Conservation (phyloP, 2,888 invertebrate genomes). For the Heteromurus nitidus region DNA sequence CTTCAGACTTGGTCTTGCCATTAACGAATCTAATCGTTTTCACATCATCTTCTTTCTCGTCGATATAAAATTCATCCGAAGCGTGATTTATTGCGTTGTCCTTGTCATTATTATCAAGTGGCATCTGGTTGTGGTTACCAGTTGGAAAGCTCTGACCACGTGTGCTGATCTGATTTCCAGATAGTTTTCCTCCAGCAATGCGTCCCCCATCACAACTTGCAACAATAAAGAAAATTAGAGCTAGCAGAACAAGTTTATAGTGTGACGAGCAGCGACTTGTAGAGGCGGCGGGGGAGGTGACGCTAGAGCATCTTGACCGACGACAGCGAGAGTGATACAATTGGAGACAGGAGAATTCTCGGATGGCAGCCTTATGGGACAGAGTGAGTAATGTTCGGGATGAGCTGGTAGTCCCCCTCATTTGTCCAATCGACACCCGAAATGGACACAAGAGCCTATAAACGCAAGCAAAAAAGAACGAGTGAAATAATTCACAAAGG, state of each 20-base stretch:
- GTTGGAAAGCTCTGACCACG: not conserved
- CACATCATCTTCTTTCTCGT: conserved; percentile 33
- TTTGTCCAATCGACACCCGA: conserved; percentile 63
- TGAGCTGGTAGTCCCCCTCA: conserved; percentile 58
- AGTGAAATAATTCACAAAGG: conserved; percentile 49
- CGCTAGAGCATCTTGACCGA: not conserved
- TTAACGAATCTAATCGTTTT: conserved; percentile 30
- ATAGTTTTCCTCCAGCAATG: not conserved
- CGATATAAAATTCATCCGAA: conserved; percentile 22
- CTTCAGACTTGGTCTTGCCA: conserved; percentile 1
- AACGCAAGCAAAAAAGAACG: conserved; percentile 23
- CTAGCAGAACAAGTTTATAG: not conserved
- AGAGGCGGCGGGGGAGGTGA: not conserved
- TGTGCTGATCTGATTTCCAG: not conserved
- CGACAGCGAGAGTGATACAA: not conserved
- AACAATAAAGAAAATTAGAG: not conserved
- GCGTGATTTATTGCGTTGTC: conserved; percentile 18
- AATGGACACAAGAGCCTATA: conserved; percentile 44
- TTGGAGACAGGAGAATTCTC: not conserved
- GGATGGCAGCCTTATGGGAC: conserved; percentile 10
- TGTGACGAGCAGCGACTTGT: no score
- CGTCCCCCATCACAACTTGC: not conserved
- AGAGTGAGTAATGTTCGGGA: conserved; percentile 57
- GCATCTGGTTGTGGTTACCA: not conserved
- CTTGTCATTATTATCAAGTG: not conserved